Percentiles rank a stretch among this genome's conserved stretches.
Conservation (phyloP, 1,140 invertebrate species). For the Drosophila tropicalis region DNA sequence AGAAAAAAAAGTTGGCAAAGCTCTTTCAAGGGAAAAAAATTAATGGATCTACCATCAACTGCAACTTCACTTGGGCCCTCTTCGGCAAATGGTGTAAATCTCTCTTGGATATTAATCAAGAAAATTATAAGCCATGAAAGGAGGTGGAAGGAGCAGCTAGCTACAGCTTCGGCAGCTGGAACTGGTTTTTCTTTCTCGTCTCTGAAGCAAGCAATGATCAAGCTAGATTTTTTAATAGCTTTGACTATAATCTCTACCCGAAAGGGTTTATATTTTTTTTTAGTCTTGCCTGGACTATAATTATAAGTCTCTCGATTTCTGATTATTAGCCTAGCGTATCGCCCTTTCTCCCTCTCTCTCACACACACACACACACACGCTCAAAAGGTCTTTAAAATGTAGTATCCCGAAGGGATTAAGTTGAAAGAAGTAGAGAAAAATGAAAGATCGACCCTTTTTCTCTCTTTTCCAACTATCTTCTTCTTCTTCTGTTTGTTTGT, state of each 20-base stretch:
- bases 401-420: slow-evolving; percentile 56
- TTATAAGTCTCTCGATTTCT: slow-evolving; percentile 55
- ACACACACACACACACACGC: slow-evolving; percentile 26
- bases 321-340: slow-evolving; percentile 77
- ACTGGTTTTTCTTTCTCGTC: slow-evolving; percentile 43
- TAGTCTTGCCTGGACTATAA: slow-evolving; percentile 57
- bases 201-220: slow-evolving; percentile 56
- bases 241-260: slow-evolving; percentile 70
- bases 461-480: slow-evolving; percentile 21
- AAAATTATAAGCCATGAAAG: slow-evolving; percentile 63
- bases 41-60: slow-evolving; percentile 56
- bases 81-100: slow-evolving; percentile 60
- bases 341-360: slow-evolving; percentile 31
- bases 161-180: slow-evolving; percentile 1
- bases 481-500: not conserved
- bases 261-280: slow-evolving; percentile 59
- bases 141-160: slow-evolving; percentile 24
- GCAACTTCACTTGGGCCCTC: slow-evolving; percentile 21
- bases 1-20: slow-evolving; percentile 61
- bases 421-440: slow-evolving; percentile 25
- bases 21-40: slow-evolving; percentile 52
- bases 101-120: slow-evolving; percentile 79
- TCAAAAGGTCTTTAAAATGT: slow-evolving; percentile 1
- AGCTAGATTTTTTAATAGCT: slow-evolving; percentile 79
- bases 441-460: slow-evolving; percentile 46